These are phyloP conservation scores for Eupithecia exiguata DNA, from an alignment of 2,888 invertebrate species.

Conservation along the genomic window DNA sequence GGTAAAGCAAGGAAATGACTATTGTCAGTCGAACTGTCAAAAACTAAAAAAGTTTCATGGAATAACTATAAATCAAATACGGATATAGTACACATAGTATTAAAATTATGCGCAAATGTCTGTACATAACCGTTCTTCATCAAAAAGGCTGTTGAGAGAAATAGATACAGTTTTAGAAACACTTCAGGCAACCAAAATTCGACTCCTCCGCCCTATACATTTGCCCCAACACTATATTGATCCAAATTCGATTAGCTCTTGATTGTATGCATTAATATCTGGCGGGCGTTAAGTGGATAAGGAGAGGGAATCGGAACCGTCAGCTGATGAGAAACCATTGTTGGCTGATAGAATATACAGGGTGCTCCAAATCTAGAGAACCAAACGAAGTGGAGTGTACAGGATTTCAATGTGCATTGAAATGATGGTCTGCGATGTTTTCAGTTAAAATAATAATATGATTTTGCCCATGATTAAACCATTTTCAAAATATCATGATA, in stretches of 20 bases:
- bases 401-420: background rate
- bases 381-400: background rate
- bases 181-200: background rate
- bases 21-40: too few species aligned
- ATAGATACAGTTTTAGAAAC: background rate
- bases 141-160: background rate
- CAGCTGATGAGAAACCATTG: constrained; percentile 13
- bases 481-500: background rate
- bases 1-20: too few species aligned
- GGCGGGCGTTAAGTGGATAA: constrained; percentile 15
- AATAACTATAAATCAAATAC: too few species aligned
- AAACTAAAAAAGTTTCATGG: too few species aligned
- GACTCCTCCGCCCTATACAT: background rate
- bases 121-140: background rate
- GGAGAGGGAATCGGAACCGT: constrained; percentile 12
- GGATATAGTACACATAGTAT: background rate
- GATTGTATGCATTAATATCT: constrained; percentile 14
- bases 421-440: background rate
- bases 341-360: background rate
- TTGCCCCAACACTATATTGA: background rate
- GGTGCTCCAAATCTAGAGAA: background rate
- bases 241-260: constrained; percentile 15
- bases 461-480: background rate
- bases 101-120: background rate
- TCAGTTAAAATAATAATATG: background rate